A percentile compares a stretch with the other conserved stretches of the same genome.
Evolutionary conservation across 2,888 invertebrate genomes (phyloP).

Genomic region (Cephus spinipes): DNA sequence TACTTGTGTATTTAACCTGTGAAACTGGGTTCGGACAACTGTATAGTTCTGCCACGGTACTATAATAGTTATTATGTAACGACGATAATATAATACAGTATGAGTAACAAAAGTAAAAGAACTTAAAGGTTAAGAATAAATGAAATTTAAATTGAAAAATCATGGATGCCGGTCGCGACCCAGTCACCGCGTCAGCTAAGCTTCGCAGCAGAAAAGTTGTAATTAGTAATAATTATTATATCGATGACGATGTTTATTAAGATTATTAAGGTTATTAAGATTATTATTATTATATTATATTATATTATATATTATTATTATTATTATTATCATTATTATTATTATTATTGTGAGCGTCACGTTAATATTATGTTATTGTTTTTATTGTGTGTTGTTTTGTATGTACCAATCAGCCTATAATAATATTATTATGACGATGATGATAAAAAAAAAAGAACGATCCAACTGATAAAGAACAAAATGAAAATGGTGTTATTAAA

Average conservation of each 20-base stretch:
- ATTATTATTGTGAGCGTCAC: slow-evolving; percentile 67
- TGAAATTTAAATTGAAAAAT: slow-evolving; percentile 31
- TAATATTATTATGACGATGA: slow-evolving; percentile 44
- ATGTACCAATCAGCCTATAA: slow-evolving; percentile 64
- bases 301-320: slow-evolving; percentile 66
- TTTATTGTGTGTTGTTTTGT: slow-evolving; percentile 69
- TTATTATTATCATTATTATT: slow-evolving; percentile 60
- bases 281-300: slow-evolving; percentile 43
- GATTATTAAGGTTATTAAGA: slow-evolving; percentile 58
- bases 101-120: slow-evolving; percentile 45
- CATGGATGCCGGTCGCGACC: slow-evolving; percentile 49
- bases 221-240: slow-evolving; percentile 62
- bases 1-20: slow-evolving; percentile 45
- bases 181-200: slow-evolving; percentile 52
- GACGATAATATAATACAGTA: slow-evolving; percentile 54
- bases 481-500: slow-evolving; percentile 55
- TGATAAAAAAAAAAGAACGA: slow-evolving; percentile 49
- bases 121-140: slow-evolving; percentile 14
- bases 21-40: slow-evolving; percentile 54
- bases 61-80: slow-evolving; percentile 61
- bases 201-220: slow-evolving; percentile 54
- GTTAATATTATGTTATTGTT: slow-evolving; percentile 67
- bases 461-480: slow-evolving; percentile 49
- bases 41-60: slow-evolving; percentile 62
- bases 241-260: slow-evolving; percentile 58